Base-by-base conservation (phyloP, 2,113 vertebrate genomes). In the Xiphorhynchus elegans region DNA sequence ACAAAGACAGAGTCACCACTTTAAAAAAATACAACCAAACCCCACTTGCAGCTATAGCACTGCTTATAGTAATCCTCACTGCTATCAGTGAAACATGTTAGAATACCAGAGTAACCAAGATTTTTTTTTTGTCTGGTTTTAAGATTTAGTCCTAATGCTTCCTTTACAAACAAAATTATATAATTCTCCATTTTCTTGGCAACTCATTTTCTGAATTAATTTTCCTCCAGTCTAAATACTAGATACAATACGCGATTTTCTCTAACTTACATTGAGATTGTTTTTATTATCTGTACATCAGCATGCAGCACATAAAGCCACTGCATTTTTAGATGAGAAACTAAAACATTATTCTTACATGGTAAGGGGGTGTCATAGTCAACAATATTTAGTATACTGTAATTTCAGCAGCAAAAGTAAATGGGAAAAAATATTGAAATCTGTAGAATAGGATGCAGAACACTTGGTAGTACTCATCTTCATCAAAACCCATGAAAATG, bases 1-100 rank as follows among this genome's bases (percentile, higher is more conserved):
- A 97, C 92, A 97, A 94, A 95, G 75, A 94, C 50, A 90, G 72
- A 62, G 90, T 23, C 40, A 46, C 46, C 44, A 86, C 87, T 96
- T 77, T 8, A 86, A 95, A 97, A 92, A 90, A 90, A 70, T 28
- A 87, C 89, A 94, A 62, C 19, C 47, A 70, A 86, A 77, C 10
- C 9, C 25, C 50, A 68, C 73, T 92, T 87, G 55, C 60, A 93
- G 68, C 63, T 70, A 8, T 17, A 88, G 29, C 53, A 46, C n/a
- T 66, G 58, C 94, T 84, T 93, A 33, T 0, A 93, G 40, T n/a
- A 89, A 84, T 75, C 31, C 74, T 72, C 31, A 31, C 29, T 49
- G 28, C 31, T n/a, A 63, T 28, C 52, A 67, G 24, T 2, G 6
- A 46, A 63, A 21, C 9, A 19, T n/a, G 56, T 49, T 72, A 47